These are phyloP conservation scores for Aphidius gifuensis DNA, from an alignment of 1,140 invertebrate genomes.

Conservation along the genomic window DNA sequence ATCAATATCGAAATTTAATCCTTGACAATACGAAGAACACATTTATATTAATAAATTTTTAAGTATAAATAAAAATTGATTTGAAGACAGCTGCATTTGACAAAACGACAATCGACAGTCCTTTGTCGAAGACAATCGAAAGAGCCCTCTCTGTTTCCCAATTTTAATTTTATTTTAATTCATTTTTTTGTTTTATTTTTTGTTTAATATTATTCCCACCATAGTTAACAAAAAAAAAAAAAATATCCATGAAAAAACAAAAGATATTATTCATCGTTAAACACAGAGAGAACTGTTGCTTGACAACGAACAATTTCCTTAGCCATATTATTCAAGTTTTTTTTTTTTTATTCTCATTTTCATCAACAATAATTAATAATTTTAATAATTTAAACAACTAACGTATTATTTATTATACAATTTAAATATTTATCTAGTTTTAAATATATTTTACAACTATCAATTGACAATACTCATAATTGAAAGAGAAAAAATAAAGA, in stretches of 20 bases:
- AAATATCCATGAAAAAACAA: too few relatives aligned
- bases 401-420: too few relatives aligned
- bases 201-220: conserved; percentile 1
- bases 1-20: conserved; percentile 62
- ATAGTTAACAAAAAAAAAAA: conserved; percentile 11
- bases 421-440: too few relatives aligned
- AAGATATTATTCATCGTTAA: conserved; percentile 25
- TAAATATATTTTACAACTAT: too few relatives aligned
- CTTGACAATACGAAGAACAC: conserved; percentile 18
- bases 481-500: neutral
- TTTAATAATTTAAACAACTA: neutral
- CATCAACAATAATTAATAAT: conserved; percentile 4
- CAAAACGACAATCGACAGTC: conserved; percentile 22
- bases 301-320: conserved; percentile 23
- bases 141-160: neutral
- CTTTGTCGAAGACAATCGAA: conserved; percentile 24
- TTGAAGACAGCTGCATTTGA: conserved; percentile 12
- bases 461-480: too few relatives aligned
- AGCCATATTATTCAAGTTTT: conserved; percentile 12
- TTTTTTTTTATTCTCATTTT: conserved; percentile 3
- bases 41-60: conserved; percentile 18
- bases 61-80: conserved; percentile 4
- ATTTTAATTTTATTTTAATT: neutral
- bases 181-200: neutral
- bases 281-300: conserved; percentile 20